Conservation (phyloP, 2,797 vertebrate species). For the Helicolenus hilgendorfi region DNA sequence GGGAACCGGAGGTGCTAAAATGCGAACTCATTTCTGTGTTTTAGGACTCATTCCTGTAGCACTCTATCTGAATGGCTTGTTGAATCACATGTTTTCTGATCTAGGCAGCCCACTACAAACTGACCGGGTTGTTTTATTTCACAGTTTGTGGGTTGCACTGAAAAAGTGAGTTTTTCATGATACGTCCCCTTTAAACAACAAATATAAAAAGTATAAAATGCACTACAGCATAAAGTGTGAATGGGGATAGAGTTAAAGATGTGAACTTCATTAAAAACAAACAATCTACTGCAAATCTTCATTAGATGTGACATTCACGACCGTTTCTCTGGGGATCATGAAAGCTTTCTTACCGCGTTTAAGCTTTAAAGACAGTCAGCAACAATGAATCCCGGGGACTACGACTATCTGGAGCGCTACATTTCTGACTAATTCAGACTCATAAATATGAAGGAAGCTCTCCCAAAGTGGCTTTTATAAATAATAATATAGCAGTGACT, state of each 20-base stretch:
- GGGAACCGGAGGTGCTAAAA: too few relatives aligned
- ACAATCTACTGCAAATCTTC: neutral
- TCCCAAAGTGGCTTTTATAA: slow-evolving; percentile 48
- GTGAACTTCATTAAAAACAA: slow-evolving; percentile 11
- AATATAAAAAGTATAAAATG: neutral
- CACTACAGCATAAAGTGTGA: neutral
- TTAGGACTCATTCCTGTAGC: too few relatives aligned
- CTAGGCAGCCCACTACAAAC: too few relatives aligned
- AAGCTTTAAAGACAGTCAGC: slow-evolving; percentile 36
- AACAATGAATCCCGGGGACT: slow-evolving; percentile 34
- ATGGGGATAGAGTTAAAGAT: neutral
- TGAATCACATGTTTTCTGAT: too few relatives aligned
- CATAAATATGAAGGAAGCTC: slow-evolving; percentile 47
- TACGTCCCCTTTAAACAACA: neutral
- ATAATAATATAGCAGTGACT: slow-evolving; percentile 64
- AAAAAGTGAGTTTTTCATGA: too few relatives aligned
- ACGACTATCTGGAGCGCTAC: slow-evolving; percentile 11
- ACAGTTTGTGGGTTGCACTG: too few relatives aligned
- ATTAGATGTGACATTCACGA: neutral
- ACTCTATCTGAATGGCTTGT: too few relatives aligned
- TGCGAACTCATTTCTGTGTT: too few relatives aligned
- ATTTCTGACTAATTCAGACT: slow-evolving; percentile 66
- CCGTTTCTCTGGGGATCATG: neutral
- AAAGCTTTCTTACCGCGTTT: slow-evolving; percentile 44
- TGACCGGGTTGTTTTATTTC: too few relatives aligned